Percentiles rank a stretch among this genome's conserved stretches.
These are phyloP conservation scores for Teinopalpus imperialis DNA, from an alignment of 2,888 invertebrate genomes.

Conservation along the genomic window DNA sequence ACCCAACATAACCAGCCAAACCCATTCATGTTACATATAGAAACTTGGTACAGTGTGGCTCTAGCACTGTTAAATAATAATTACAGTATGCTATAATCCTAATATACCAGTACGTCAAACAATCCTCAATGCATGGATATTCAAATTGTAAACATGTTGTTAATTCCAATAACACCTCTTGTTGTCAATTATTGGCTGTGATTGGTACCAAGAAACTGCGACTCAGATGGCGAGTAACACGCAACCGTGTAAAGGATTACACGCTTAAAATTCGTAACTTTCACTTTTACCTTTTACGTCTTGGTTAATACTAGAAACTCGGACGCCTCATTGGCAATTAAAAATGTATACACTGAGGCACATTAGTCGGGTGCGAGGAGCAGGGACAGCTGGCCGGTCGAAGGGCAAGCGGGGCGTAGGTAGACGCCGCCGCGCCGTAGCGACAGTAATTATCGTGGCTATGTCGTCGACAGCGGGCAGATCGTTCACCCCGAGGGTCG, in stretches of 20 bases:
- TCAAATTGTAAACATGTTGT: too few relatives aligned
- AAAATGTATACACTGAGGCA: conserved; percentile 1
- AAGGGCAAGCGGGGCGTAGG: conserved; percentile 49
- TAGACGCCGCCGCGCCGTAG: conserved; percentile 50
- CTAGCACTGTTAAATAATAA: neutral
- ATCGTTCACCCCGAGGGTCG: conserved; percentile 78
- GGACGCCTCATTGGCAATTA: neutral
- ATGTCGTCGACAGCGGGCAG: conserved; percentile 76
- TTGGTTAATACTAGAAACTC: conserved; percentile 7
- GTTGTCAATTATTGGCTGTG: neutral
- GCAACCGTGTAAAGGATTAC: conserved; percentile 23
- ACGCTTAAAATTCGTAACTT: conserved; percentile 17
- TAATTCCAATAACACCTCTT: too few relatives aligned
- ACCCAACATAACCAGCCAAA: too few relatives aligned
- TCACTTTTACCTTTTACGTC: conserved; percentile 20
- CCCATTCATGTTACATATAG: too few relatives aligned
- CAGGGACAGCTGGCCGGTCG: conserved; percentile 40
- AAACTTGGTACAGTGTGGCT: too few relatives aligned
- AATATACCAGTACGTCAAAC: too few relatives aligned
- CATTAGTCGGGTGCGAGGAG: conserved; percentile 25
- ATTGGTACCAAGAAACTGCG: conserved; percentile 10
- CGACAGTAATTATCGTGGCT: conserved; percentile 76
- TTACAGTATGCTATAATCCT: too few relatives aligned
- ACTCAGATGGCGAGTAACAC: conserved; percentile 11
- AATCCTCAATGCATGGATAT: too few relatives aligned